Evolutionary conservation across 2,888 invertebrate genomes (phyloP).

Genomic region (Agonum fuliginosum): DNA sequence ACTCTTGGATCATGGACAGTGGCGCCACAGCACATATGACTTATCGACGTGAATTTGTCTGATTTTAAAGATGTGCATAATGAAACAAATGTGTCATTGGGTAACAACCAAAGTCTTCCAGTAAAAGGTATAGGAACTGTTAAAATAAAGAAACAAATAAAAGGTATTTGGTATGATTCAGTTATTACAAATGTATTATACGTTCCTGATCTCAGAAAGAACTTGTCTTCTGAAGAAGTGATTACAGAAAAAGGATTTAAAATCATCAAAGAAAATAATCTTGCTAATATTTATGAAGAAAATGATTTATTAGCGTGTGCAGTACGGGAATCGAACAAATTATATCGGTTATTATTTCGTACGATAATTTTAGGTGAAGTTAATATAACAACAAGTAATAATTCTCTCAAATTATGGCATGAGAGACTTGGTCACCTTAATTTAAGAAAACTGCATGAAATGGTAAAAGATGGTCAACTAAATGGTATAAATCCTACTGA

Average conservation of each 20-base stretch:
- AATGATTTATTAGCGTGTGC: neutral
- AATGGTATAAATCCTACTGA: constrained; percentile 1
- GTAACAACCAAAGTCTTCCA: constrained; percentile 40
- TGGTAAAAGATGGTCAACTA: constrained; percentile 35
- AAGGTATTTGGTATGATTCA: constrained; percentile 63
- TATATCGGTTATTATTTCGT: neutral
- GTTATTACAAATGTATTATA: constrained; percentile 64
- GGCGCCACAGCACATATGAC: too few species aligned
- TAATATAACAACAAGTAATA: neutral
- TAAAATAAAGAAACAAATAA: constrained; percentile 62
- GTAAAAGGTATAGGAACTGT: constrained; percentile 64
- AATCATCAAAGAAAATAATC: too few species aligned
- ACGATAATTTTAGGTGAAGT: neutral
- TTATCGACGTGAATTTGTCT: too few species aligned
- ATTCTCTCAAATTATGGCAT: constrained; percentile 51
- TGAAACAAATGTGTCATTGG: too few species aligned
- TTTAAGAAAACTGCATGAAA: constrained; percentile 42
- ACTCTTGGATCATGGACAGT: too few species aligned
- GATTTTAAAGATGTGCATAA: too few species aligned
- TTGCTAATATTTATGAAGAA: neutral
- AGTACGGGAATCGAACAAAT: neutral
- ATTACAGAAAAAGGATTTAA: constrained; percentile 64
- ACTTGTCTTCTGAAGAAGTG: constrained; percentile 68
- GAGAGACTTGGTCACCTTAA: constrained; percentile 58
- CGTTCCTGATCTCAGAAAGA: constrained; percentile 66